Conservation (phyloP, 1,140 invertebrate species). For the Drosophila repletoides region DNA sequence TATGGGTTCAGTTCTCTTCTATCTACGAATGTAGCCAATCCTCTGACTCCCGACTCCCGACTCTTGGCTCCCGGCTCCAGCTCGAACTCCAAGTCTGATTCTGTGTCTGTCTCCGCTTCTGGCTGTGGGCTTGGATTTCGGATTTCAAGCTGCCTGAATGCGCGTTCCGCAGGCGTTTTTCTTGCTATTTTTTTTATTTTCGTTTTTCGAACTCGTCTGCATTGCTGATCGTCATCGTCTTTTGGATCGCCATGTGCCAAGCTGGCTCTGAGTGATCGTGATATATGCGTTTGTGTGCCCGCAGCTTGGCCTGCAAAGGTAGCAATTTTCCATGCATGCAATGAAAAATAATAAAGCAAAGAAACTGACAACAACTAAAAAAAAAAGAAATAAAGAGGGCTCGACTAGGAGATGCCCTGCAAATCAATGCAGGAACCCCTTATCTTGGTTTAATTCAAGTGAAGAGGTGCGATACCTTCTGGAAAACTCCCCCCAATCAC, state of each 20-base stretch:
- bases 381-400: background rate
- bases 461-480: too few species aligned
- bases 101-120: constrained; percentile 21
- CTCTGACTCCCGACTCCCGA: too few species aligned
- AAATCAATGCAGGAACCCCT: too few species aligned
- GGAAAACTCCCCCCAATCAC: too few species aligned
- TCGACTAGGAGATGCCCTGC: too few species aligned
- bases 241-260: constrained; percentile 64
- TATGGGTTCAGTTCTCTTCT: constrained; percentile 5
- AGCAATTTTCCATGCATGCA: constrained; percentile 78
- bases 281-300: constrained; percentile 60
- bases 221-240: constrained; percentile 50
- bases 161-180: constrained; percentile 61
- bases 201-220: constrained; percentile 62
- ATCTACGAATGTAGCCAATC: constrained; percentile 18
- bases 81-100: constrained; percentile 14
- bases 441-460: too few species aligned
- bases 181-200: constrained; percentile 26
- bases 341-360: constrained; percentile 61
- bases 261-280: constrained; percentile 71
- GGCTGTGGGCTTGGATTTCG: constrained; percentile 64
- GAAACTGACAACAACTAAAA: background rate
- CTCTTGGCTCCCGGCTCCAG: constrained; percentile 19
- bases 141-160: constrained; percentile 70
- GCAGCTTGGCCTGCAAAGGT: constrained; percentile 67